Base-by-base conservation (phyloP, 2,888 invertebrate species). In the Aleiodes alternator region DNA sequence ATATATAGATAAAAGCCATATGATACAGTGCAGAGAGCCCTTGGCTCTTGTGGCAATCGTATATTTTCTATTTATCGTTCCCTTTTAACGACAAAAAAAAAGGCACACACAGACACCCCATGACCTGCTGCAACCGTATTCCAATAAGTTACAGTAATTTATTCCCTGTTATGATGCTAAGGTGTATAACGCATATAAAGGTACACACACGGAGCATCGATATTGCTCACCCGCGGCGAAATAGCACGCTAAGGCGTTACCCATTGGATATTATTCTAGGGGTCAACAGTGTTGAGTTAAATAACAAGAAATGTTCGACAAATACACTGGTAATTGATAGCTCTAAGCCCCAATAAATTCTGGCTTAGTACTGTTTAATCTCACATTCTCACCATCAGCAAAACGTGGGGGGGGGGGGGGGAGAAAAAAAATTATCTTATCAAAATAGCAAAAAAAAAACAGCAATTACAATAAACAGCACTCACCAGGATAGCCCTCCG, bases 401-500 rank as follows among this genome's bases (percentile, higher is more conserved):
- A 8, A 43, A 43, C 43, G 43, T 4, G 9, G 23, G 23, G 23
- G 23, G 23, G 2, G 2, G 23, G 23, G 23, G n/a, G n/a, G n/a
- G n/a, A 43, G 1, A 9, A 11, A 3, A 43, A 11, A 43, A 9
- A 43, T 43, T 9, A 11, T 43, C 43, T 43, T 43, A 11, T 43
- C 9, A 43, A 11, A 43, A 43, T 43, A 9, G 43, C 11, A 3
- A 43, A 43, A 11, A 43, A 8, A 11, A 23, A 23, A 23, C 1
- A 23, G 2, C 1, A 43, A 11, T n/a, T 50, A 8, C 29, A 5
- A 50, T 76, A 43, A 43, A 43, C 1, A 56, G 16, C 14, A 86
- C 89, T 88, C 73, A 91, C 91, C 91, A 77, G 90, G 89, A 83
- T 91, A 91, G 77, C 90, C 90, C 81, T 91, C 91, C 34, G 91